Evolutionary conservation across 2,113 vertebrate genomes (phyloP).

Genomic region (Empidonax traillii): DNA sequence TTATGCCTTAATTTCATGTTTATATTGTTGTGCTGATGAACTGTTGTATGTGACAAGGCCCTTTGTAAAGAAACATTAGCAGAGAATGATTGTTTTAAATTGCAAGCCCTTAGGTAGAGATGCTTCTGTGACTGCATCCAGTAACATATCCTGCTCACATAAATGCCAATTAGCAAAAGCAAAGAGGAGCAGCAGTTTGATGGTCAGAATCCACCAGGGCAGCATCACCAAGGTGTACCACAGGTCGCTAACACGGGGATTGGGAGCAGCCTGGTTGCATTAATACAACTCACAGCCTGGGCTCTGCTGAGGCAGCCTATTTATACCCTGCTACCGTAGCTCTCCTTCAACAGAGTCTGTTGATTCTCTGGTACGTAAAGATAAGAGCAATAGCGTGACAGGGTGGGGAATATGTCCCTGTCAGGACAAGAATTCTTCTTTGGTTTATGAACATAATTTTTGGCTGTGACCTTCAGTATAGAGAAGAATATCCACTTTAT

Average conservation of each 20-base stretch:
- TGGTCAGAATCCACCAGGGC: neutral
- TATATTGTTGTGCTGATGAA: neutral
- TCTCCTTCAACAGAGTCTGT: neutral
- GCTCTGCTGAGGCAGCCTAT: neutral
- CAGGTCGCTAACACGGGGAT: neutral
- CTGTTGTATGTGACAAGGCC: neutral
- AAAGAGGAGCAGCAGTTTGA: neutral
- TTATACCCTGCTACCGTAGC: neutral
- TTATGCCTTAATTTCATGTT: conserved; percentile 19
- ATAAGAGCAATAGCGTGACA: neutral
- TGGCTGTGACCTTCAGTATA: neutral
- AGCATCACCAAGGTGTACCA: neutral
- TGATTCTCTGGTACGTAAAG: neutral
- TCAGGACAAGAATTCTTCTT: neutral
- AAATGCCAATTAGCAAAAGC: neutral
- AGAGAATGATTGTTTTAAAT: neutral
- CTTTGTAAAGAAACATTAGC: neutral
- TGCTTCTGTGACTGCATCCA: neutral
- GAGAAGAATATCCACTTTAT: neutral
- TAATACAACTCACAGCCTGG: neutral
- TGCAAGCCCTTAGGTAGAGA: neutral
- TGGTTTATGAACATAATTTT: conserved; percentile 17
- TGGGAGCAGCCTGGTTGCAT: neutral
- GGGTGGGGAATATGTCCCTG: neutral
- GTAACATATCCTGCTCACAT: neutral